phyloP scores from a whole-genome alignment of 2,797 vertebrate genomes.

The Dendrocincla tyrannina region DNA sequence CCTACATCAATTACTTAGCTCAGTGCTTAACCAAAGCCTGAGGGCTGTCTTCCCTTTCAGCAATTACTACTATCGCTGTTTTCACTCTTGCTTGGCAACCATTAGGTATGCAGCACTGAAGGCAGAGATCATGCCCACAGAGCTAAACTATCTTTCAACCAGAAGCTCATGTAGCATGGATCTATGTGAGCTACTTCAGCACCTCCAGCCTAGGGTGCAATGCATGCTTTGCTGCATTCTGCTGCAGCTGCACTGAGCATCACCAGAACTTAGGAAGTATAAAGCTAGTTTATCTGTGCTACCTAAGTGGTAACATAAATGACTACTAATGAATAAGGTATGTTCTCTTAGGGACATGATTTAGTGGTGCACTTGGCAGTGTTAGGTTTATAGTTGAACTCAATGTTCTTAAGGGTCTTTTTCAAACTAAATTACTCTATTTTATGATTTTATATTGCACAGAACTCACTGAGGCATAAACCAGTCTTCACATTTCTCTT shows the following conservation, averaged over 20 bases:
- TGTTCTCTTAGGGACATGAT: neutral
- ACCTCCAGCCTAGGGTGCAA: neutral
- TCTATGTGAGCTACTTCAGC: neutral
- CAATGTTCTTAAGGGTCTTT: neutral
- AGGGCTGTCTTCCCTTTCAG: neutral
- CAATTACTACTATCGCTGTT: neutral
- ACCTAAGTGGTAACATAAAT: neutral
- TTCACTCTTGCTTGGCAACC: neutral
- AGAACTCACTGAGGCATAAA: neutral
- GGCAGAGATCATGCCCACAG: neutral
- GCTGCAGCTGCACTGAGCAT: neutral
- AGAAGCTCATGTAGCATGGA: neutral
- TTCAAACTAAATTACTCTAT: neutral
- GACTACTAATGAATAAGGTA: neutral
- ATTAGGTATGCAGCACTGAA: neutral
- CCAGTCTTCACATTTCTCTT: neutral
- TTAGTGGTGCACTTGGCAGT: neutral
- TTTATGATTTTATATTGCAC: neutral
- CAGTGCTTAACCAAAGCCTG: neutral
- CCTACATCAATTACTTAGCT: neutral
- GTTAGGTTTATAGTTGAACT: neutral
- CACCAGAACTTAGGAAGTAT: neutral
- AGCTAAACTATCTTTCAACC: neutral
- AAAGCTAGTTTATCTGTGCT: neutral
- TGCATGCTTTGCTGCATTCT: neutral